Conservation (phyloP, 2,888 invertebrate genomes). For the Elmis aenea region DNA sequence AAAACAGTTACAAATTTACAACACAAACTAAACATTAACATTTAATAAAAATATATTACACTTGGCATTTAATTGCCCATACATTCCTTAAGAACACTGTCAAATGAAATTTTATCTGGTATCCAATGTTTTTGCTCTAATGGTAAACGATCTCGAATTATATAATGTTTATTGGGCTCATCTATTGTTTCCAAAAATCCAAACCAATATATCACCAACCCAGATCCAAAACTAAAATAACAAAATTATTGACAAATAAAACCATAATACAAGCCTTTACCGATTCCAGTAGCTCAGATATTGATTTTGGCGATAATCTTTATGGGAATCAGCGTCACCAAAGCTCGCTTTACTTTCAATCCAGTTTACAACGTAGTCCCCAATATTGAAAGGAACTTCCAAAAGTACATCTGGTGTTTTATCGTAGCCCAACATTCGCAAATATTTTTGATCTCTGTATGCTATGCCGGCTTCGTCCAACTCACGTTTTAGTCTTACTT, state of each 20-base stretch:
- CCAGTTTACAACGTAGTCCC: constrained; percentile 87
- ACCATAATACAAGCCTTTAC: constrained; percentile 38
- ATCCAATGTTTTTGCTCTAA: too few species aligned
- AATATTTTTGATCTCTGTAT: constrained; percentile 71
- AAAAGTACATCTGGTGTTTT: constrained; percentile 93
- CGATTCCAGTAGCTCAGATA: constrained; percentile 85
- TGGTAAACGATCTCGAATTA: constrained; percentile 60
- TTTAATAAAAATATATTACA: too few species aligned
- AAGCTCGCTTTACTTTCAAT: constrained; percentile 96
- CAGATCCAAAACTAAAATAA: constrained; percentile 75
- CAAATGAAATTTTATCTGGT: too few species aligned
- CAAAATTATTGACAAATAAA: constrained; percentile 4
- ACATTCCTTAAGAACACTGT: too few species aligned
- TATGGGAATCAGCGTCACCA: constrained; percentile 78
- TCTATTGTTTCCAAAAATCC: constrained; percentile 67
- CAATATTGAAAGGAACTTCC: constrained; percentile 80
- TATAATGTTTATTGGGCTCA: constrained; percentile 49
- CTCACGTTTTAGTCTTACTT: constrained; percentile 64
- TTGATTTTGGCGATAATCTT: constrained; percentile 77
- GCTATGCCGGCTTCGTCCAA: constrained; percentile 56
- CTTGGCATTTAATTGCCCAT: too few species aligned
- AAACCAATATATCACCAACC: constrained; percentile 94
- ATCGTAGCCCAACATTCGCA: constrained; percentile 81
- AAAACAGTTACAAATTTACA: too few species aligned
- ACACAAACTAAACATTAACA: too few species aligned